Base-by-base conservation (phyloP, 1,140 invertebrate genomes). In the Teleogryllus occipitalis region DNA sequence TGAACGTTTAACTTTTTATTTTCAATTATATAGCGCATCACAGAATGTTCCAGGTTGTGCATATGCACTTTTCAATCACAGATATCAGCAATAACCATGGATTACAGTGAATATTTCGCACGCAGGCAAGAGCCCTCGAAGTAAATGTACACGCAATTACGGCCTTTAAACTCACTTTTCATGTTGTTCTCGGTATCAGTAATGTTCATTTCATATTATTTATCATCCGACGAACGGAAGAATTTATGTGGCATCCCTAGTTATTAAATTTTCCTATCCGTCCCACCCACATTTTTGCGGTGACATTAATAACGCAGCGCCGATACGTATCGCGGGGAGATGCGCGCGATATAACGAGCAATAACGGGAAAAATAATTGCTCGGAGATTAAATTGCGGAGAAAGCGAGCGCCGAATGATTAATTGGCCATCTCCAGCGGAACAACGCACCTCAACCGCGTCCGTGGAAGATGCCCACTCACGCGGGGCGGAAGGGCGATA, bases 361-460 rank as follows among this genome's bases (percentile, higher is more conserved):
- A 65, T 65, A 65, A 65, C 54, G 54, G 54, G 54, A 65, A 65
- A 65, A 65, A 65, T 65, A 65, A 65, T 65, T 65, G 54, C 54
- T 65, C 18, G 2, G 54, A 18, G 54, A 65, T 65, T 65, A 65
- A 65, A 65, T 65, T 65, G 18, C 54, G 54, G 18, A 18, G 10
- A 18, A 65, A 65, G 54, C 54, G 18, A 65, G 18, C 54, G 54
- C 10, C 10, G 2, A 65, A 7, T 65, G 54, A 65, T 65, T 65
- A 65, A 65, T 65, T 65, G 54, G 10, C 10, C 2, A 65, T 65
- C 54, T 65, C 54, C 10, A 65, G 10, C 10, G 18, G 2, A 65
- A 65, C 10, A 14, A 18, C 2, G 54, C 54, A 65, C 10, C 10
- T 18, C 54, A 65, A 7, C 54, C 1, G 54, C 27, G 27, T 5